phyloP scores from a whole-genome alignment of 2,113 vertebrate species.

The Elaphurus davidianus region DNA sequence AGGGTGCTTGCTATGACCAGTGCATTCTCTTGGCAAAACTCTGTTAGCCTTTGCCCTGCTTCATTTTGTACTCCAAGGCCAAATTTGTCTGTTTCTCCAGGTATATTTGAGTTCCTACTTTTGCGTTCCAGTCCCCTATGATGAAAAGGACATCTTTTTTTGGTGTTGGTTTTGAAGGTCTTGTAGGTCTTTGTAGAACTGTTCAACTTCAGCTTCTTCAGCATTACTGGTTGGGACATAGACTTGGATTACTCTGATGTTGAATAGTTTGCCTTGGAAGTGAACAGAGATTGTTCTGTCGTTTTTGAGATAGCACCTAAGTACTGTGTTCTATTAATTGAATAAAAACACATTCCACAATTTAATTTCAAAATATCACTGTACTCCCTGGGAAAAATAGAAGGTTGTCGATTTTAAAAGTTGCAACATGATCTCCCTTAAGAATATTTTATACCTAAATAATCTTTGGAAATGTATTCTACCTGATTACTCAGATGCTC shows the following conservation, averaged over 20 bases:
- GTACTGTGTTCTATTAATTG: not conserved
- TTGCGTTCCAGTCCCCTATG: not conserved
- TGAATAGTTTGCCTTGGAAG: not conserved
- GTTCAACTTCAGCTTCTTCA: not conserved
- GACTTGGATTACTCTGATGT: not conserved
- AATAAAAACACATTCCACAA: not conserved
- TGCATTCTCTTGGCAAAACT: not conserved
- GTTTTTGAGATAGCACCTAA: fast-evolving
- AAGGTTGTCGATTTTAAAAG: not conserved
- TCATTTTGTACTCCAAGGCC: not conserved
- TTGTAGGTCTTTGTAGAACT: not conserved
- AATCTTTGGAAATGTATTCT: not conserved
- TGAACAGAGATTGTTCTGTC: not conserved
- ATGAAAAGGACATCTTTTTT: not conserved
- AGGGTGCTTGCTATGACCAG: not conserved
- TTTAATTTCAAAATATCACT: not conserved
- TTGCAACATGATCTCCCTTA: not conserved
- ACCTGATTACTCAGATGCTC: not conserved
- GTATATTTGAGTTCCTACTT: not conserved
- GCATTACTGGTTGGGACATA: not conserved
- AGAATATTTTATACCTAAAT: not conserved
- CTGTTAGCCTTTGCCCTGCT: not conserved
- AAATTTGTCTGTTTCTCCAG: not conserved
- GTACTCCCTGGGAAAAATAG: not conserved
- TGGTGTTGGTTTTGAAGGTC: not conserved